These are phyloP conservation scores for Narcine bancroftii DNA, from an alignment of 2,113 vertebrate species.

Conservation along the genomic window DNA sequence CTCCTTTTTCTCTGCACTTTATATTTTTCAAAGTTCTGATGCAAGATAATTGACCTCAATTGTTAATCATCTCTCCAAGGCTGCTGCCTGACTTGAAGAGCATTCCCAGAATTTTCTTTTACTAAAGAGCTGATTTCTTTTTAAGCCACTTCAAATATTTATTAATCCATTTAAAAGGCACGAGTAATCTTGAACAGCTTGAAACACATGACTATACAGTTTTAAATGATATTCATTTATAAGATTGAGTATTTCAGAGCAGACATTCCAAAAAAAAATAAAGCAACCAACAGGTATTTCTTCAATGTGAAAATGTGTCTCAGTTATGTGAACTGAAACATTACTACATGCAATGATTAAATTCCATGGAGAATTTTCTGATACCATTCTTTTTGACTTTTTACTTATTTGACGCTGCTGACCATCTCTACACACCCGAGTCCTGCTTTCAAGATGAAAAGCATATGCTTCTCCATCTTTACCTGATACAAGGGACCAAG, in stretches of 20 bases:
- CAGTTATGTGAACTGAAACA: not conserved
- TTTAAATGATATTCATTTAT: not conserved
- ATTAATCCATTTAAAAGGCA: not conserved
- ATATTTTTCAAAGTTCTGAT: no score
- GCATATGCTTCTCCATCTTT: not conserved
- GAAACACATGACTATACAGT: not conserved
- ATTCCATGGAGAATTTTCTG: not conserved
- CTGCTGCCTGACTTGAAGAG: no score
- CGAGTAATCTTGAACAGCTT: not conserved
- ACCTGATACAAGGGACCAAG: not conserved
- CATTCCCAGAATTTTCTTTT: no score
- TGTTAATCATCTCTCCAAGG: no score
- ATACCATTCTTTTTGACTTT: not conserved
- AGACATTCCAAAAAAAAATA: not conserved
- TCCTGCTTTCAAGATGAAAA: not conserved
- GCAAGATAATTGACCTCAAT: no score
- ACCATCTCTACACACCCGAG: not conserved
- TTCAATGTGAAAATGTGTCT: not conserved
- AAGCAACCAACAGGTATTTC: not conserved
- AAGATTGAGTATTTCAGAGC: not conserved
- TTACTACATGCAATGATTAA: not conserved
- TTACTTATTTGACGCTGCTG: not conserved
- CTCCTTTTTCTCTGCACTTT: no score
- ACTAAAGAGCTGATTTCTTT: not conserved
- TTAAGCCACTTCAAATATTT: not conserved